phyloP scores from a whole-genome alignment of 2,113 vertebrate genomes.

The Ellobius talpinus region DNA sequence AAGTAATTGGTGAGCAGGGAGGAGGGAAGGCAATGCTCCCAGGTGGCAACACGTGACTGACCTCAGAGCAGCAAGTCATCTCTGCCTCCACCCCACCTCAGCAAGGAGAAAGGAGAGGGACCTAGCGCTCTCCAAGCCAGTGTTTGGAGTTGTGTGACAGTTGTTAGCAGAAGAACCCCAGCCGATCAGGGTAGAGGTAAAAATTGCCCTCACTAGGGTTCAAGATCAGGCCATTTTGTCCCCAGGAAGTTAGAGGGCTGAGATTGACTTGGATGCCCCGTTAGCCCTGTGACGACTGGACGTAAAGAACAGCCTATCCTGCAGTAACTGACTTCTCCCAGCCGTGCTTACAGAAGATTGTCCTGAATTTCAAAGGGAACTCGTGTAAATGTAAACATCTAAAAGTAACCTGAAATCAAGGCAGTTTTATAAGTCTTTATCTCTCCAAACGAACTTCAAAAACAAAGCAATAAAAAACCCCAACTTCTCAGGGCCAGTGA shows the following conservation, averaged over 20 bases:
- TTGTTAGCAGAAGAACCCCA: neutral
- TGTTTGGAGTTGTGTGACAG: neutral
- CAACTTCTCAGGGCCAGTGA: neutral
- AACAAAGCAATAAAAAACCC: neutral
- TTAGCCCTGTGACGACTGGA: neutral
- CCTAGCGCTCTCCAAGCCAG: neutral
- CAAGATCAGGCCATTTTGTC: neutral
- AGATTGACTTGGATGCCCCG: neutral
- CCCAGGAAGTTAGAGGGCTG: neutral
- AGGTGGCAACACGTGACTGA: neutral
- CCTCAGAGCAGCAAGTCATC: neutral
- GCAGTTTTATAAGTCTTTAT: constrained; percentile 38
- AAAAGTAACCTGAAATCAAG: constrained; percentile 9
- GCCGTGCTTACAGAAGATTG: neutral
- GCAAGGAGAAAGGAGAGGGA: neutral
- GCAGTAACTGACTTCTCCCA: neutral
- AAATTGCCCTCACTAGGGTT: neutral
- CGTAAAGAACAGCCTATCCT: neutral
- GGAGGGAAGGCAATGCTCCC: neutral
- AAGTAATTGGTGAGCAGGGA: fast-evolving
- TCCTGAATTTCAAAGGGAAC: neutral
- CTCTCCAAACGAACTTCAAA: neutral
- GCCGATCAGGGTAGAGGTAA: neutral
- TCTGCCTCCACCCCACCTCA: neutral
- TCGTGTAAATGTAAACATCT: neutral